phyloP scores from a whole-genome alignment of 2,888 invertebrate genomes.

The Thera obeliscata region DNA sequence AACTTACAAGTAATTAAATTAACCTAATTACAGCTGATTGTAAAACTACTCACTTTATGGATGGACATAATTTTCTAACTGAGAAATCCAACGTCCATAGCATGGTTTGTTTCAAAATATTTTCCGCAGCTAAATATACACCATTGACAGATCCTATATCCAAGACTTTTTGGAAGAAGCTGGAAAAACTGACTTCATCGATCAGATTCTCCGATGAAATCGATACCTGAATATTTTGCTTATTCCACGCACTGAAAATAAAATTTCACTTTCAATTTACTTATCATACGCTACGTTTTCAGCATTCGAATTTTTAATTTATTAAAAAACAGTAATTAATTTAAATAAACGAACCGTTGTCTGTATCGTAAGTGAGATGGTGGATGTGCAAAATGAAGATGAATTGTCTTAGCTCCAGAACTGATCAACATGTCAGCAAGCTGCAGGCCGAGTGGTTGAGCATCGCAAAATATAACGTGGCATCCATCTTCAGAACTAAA shows the following conservation, averaged over 20 bases:
- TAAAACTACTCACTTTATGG: constrained; percentile 23
- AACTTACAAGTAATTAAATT: neutral
- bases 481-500: constrained; percentile 43
- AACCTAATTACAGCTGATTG: neutral
- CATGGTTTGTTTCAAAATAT: constrained; percentile 6
- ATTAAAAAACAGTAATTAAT: too few relatives aligned
- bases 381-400: constrained; percentile 42
- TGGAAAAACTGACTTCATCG: constrained; percentile 11
- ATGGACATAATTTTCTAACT: constrained; percentile 24
- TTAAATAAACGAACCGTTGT: constrained; percentile 34
- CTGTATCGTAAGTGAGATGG: constrained; percentile 37
- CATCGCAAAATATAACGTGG: constrained; percentile 55
- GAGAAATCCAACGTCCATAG: constrained; percentile 16
- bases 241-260: constrained; percentile 43
- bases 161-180: constrained; percentile 21
- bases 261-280: neutral
- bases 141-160: constrained; percentile 24
- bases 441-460: constrained; percentile 48
- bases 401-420: constrained; percentile 56
- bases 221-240: constrained; percentile 34
- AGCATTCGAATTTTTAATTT: too few relatives aligned
- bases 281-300: too few relatives aligned
- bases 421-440: constrained; percentile 52
- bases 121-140: constrained; percentile 26
- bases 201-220: constrained; percentile 30